Percentiles rank a stretch among this genome's conserved stretches.
Conservation (phyloP, 2,797 vertebrate species). For the Meriones psammophilus region DNA sequence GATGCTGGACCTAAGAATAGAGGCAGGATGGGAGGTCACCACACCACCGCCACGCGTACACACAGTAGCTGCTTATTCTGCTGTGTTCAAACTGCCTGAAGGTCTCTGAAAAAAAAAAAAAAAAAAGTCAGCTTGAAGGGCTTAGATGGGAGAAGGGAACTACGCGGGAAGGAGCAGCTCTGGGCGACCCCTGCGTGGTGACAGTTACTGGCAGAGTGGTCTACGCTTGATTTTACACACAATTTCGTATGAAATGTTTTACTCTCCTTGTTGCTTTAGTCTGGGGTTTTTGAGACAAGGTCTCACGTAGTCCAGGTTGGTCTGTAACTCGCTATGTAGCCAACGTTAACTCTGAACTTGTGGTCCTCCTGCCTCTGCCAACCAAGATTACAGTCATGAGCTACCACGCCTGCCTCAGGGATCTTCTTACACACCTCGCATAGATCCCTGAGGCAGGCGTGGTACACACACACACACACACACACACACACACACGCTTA, state of each 20-base stretch:
- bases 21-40: not conserved
- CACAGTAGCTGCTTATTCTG: not conserved
- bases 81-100: not conserved
- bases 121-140: not conserved
- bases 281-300: not conserved
- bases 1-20: not conserved
- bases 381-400: not conserved
- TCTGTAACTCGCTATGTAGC: not conserved
- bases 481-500: not conserved
- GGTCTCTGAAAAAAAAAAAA: not conserved
- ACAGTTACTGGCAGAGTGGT: not conserved
- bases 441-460: too few relatives aligned
- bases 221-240: not conserved
- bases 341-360: not conserved
- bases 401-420: not conserved
- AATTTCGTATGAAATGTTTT: not conserved
- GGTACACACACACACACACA: too few relatives aligned
- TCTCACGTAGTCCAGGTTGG: not conserved
- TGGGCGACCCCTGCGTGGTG: not conserved
- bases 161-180: not conserved
- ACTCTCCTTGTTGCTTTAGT: not conserved
- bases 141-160: not conserved
- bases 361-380: not conserved
- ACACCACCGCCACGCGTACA: accelerated
- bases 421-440: not conserved